Conservation (phyloP, 2,797 vertebrate species). For the Xerus rutilus region DNA sequence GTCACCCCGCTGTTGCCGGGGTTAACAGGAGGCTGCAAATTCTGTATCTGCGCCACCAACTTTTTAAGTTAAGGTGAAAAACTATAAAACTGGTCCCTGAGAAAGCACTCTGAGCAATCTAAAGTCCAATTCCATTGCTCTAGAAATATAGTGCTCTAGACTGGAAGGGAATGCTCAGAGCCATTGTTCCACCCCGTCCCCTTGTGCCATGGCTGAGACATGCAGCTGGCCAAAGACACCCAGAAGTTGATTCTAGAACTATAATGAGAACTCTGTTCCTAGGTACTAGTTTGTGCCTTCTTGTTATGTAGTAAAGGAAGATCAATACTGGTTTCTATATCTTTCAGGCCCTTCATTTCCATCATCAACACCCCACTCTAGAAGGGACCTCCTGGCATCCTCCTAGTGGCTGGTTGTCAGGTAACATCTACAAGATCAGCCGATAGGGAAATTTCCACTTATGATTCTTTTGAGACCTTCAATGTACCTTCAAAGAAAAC, state of each 20-base stretch:
- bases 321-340: background rate
- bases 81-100: background rate
- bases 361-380: no score
- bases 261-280: background rate
- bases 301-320: background rate
- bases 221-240: background rate
- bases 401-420: background rate
- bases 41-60: background rate
- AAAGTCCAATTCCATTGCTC: background rate
- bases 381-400: background rate
- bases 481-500: background rate
- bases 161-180: background rate
- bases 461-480: background rate
- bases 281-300: background rate
- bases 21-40: background rate
- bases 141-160: background rate
- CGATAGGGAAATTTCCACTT: conserved; percentile 3
- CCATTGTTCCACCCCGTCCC: background rate
- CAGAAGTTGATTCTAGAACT: background rate
- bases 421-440: background rate
- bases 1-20: background rate
- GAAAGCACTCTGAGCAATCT: background rate
- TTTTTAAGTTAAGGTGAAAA: background rate
- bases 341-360: background rate
- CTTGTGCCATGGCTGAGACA: background rate